A percentile compares a stretch with the other conserved stretches of the same genome.
These are phyloP conservation scores for Calliscelio sp. DNA, from an alignment of 2,888 invertebrate species.

Conservation along the genomic window DNA sequence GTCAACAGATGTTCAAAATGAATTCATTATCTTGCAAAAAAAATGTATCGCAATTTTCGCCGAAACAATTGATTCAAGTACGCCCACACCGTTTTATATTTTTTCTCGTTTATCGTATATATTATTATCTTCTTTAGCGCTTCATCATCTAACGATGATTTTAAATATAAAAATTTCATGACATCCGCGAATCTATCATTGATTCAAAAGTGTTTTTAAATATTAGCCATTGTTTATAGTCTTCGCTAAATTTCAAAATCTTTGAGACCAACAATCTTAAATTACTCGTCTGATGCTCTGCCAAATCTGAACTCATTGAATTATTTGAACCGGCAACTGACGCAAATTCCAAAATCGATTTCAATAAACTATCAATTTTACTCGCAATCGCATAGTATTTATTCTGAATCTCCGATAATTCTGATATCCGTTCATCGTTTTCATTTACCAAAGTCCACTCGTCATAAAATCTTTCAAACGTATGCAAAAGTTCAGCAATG, in stretches of 20 bases:
- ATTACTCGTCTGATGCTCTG: background rate
- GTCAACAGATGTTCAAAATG: no score
- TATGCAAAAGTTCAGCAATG: no score
- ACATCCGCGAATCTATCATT: slow-evolving; percentile 66
- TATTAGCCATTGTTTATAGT: slow-evolving; percentile 44
- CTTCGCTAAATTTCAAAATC: background rate
- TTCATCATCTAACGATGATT: slow-evolving; percentile 34
- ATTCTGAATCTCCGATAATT: slow-evolving; percentile 3
- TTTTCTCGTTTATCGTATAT: slow-evolving; percentile 52
- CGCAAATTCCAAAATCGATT: background rate
- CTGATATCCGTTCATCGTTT: no score
- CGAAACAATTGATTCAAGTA: slow-evolving; percentile 25
- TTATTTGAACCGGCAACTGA: no score
- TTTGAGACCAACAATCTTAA: background rate
- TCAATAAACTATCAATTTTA: background rate
- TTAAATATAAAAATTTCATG: slow-evolving; percentile 62
- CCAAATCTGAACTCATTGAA: background rate
- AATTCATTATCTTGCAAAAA: no score
- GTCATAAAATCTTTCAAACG: no score
- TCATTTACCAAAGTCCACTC: no score
- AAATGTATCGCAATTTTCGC: no score
- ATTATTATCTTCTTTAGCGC: slow-evolving; percentile 48
- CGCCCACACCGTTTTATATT: slow-evolving; percentile 60
- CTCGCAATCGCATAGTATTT: background rate
- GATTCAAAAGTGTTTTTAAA: slow-evolving; percentile 56